phyloP scores from a whole-genome alignment of 2,113 vertebrate species.

The Anoplopoma fimbria region DNA sequence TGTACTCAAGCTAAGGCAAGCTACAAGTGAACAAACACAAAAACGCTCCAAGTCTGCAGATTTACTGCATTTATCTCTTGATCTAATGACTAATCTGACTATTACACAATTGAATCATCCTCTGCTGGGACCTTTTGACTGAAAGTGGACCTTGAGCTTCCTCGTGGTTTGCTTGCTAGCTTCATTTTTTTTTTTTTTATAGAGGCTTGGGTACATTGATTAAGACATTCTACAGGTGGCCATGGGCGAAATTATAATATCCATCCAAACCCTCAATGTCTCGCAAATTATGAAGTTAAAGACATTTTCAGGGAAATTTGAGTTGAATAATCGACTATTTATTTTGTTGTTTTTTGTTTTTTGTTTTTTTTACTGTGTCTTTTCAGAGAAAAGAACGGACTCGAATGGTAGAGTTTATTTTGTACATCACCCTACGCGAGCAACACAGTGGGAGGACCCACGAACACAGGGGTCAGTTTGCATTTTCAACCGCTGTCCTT shows the following conservation, averaged over 20 bases:
- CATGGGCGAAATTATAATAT: background rate
- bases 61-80: too few species aligned
- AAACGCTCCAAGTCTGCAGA: too few species aligned
- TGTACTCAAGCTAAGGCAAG: background rate
- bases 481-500: background rate
- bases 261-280: background rate
- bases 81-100: background rate
- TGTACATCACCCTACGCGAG: conserved; percentile 94
- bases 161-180: background rate
- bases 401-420: conserved; percentile 96
- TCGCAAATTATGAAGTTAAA: background rate
- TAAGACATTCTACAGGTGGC: background rate
- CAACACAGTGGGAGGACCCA: conserved; percentile 98
- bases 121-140: background rate
- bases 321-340: background rate
- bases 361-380: background rate
- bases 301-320: background rate
- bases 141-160: background rate
- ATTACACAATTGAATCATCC: background rate
- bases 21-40: background rate
- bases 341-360: background rate
- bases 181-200: background rate
- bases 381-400: conserved; percentile 95
- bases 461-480: conserved; percentile 92
- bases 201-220: background rate